A percentile compares a stretch with the other conserved stretches of the same genome.
Conservation (phyloP, 2,888 invertebrate genomes). For the Gymnosoma rotundatum region DNA sequence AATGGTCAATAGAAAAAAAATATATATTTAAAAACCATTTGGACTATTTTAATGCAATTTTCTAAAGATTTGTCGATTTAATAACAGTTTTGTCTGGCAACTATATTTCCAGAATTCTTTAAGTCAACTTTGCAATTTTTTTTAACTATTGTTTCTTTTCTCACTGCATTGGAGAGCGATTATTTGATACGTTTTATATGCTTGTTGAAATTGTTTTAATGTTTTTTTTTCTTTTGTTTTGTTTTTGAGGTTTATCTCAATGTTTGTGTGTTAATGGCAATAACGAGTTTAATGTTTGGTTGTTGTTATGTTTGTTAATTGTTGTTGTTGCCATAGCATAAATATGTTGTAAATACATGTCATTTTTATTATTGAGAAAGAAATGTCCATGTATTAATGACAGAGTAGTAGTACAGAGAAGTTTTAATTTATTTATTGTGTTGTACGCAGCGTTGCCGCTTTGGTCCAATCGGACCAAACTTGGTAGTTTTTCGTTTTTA, state of each 20-base stretch:
- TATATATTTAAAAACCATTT: no score
- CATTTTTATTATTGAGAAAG: not conserved
- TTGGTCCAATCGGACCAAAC: no score
- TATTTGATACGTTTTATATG: constrained; percentile 19
- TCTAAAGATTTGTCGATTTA: no score
- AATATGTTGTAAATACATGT: constrained; percentile 73
- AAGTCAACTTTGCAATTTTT: not conserved
- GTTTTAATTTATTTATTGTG: no score
- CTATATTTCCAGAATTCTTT: not conserved
- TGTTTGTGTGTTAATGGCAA: constrained; percentile 70
- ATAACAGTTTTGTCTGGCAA: no score
- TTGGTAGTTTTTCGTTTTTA: no score
- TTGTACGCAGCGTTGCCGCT: no score
- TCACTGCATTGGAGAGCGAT: not conserved
- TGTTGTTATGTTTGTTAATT: constrained; percentile 26
- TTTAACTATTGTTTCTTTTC: not conserved
- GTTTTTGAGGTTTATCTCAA: constrained; percentile 56
- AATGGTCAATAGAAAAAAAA: no score
- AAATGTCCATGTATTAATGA: not conserved
- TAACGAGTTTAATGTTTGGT: constrained; percentile 72
- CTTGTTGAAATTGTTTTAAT: constrained; percentile 9
- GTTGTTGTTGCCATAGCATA: constrained; percentile 75
- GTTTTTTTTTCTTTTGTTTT: constrained; percentile 12
- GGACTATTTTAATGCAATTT: no score
- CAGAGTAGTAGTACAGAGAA: not conserved